Conservation (phyloP, 2,113 vertebrate genomes). For the Carettochelys insculpta region DNA sequence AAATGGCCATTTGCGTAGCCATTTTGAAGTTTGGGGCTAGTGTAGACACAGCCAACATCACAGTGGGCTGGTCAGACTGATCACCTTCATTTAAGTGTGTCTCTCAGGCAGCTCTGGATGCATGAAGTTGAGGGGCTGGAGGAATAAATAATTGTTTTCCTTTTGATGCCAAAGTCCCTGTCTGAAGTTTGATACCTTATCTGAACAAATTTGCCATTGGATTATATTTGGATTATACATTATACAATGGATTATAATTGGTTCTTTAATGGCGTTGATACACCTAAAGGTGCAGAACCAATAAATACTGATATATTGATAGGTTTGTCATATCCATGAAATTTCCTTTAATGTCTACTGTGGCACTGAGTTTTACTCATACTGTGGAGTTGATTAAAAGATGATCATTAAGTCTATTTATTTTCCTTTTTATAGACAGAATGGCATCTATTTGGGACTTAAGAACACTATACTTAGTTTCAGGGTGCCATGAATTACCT, state of each 20-base stretch:
- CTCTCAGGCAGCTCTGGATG: not conserved
- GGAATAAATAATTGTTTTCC: not conserved
- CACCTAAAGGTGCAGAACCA: slow-evolving; percentile 6
- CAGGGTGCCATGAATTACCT: not conserved
- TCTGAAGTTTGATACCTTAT: accelerated
- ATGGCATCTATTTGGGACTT: not conserved
- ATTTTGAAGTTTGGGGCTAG: no score
- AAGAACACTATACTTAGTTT: not conserved
- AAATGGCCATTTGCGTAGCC: no score
- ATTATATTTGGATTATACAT: no score
- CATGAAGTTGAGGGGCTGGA: not conserved
- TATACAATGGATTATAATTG: not conserved
- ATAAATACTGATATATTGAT: not conserved
- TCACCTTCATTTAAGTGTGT: not conserved
- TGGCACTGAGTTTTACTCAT: slow-evolving; percentile 34
- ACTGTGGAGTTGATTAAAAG: slow-evolving; percentile 14
- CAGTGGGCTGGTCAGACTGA: not conserved
- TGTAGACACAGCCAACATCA: no score
- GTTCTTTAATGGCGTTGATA: slow-evolving; percentile 26
- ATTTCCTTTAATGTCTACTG: slow-evolving; percentile 28
- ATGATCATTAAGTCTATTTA: slow-evolving; percentile 8
- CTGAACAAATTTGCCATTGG: not conserved
- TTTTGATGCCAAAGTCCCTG: not conserved
- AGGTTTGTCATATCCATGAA: slow-evolving; percentile 33
- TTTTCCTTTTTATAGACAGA: accelerated